Evolutionary conservation across 2,113 vertebrate genomes (phyloP).

Genomic region (Zosterops hypoxanthus): DNA sequence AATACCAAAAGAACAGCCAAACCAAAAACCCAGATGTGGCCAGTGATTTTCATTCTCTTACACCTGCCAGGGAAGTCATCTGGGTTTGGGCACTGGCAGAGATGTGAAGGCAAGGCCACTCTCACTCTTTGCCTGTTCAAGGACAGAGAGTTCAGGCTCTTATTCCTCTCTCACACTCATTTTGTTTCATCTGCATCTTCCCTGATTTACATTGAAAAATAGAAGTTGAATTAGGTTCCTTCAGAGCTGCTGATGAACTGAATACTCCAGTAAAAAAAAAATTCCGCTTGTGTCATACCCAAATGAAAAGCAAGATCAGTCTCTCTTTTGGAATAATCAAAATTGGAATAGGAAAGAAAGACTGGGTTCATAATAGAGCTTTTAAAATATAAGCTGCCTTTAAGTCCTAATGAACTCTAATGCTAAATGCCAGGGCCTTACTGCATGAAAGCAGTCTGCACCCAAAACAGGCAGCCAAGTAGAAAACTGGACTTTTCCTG

Average conservation of each 20-base stretch:
- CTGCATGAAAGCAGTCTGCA: not conserved
- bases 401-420: not conserved
- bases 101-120: not conserved
- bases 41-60: not conserved
- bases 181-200: not conserved
- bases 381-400: not conserved
- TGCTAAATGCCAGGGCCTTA: not conserved
- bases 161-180: not conserved
- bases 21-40: not conserved
- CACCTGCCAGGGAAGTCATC: not conserved
- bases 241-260: not conserved
- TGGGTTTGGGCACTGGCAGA: not conserved
- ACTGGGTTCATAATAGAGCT: not conserved
- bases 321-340: not conserved
- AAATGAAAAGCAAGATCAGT: not conserved
- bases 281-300: not conserved
- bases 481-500: not conserved
- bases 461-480: not conserved
- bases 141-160: not conserved
- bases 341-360: not conserved
- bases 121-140: not conserved
- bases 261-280: not conserved
- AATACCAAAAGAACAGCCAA: not conserved
- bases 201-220: not conserved
- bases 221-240: not conserved